Conservation (phyloP, 2,797 vertebrate species). For the Leptoclinus maculatus region DNA sequence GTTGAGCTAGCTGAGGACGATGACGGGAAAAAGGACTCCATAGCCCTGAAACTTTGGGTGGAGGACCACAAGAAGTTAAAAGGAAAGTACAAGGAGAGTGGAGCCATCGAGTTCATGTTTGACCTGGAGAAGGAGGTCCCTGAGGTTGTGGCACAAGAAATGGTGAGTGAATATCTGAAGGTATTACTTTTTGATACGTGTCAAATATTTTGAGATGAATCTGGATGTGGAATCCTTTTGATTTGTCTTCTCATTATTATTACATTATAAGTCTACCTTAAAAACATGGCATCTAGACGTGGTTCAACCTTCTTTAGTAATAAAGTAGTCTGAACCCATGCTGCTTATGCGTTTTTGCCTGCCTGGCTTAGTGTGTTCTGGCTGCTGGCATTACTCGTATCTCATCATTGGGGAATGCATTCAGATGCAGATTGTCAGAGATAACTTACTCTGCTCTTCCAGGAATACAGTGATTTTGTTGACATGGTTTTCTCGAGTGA, state of each 20-base stretch:
- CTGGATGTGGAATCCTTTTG: background rate
- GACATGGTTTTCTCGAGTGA: constrained; percentile 32
- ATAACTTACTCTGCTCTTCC: constrained; percentile 43
- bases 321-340: background rate
- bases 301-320: background rate
- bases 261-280: background rate
- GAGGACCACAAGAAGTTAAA: constrained; percentile 98
- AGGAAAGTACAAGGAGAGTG: constrained; percentile 99
- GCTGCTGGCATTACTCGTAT: constrained; percentile 30
- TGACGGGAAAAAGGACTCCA: constrained; percentile 94
- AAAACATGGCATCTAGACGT: background rate
- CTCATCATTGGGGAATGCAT: constrained; percentile 49
- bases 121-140: constrained; percentile 97
- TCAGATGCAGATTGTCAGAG: constrained; percentile 43
- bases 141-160: constrained; percentile 97
- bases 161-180: constrained; percentile 83
- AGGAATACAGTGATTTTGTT: constrained; percentile 53
- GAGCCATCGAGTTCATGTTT: constrained; percentile 97
- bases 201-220: background rate
- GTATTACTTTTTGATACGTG: background rate
- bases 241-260: background rate
- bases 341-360: background rate
- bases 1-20: constrained; percentile 99
- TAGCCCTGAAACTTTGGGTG: constrained; percentile 97
- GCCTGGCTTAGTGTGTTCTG: constrained; percentile 16